Percentiles rank a stretch among this genome's conserved stretches.
Evolutionary conservation across 92 coral and sea anemone genomes (phyloP).

Genomic region (Metridium senile): DNA sequence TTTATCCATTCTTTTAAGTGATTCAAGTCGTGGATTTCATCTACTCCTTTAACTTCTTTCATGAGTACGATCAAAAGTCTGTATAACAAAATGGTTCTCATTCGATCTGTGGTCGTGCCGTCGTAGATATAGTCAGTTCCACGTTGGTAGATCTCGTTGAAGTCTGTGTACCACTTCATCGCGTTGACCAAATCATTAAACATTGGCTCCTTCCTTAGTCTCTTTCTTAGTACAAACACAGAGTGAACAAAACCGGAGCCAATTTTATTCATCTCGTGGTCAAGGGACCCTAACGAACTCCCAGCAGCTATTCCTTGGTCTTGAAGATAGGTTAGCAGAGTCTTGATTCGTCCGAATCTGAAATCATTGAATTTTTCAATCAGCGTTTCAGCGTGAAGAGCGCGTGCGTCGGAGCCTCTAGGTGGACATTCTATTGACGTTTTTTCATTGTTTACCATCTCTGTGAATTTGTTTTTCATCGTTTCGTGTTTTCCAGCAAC

Average conservation of each 20-base stretch:
- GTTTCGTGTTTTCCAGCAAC: not conserved
- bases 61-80: constrained; percentile 58
- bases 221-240: constrained; percentile 41
- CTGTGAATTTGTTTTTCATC: not conserved
- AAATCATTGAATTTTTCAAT: not conserved
- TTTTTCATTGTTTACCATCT: not conserved
- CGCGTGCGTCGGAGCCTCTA: not conserved
- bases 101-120: constrained; percentile 67
- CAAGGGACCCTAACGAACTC: constrained; percentile 72
- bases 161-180: constrained; percentile 65
- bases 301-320: constrained; percentile 73
- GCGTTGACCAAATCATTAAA: not conserved
- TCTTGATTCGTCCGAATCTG: not conserved
- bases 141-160: constrained; percentile 70
- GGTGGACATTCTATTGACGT: not conserved
- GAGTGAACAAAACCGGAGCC: constrained; percentile 70
- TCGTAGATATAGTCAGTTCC: constrained; percentile 24
- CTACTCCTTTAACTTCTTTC: constrained; percentile 25
- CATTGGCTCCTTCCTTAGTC: constrained; percentile 45
- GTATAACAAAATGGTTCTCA: constrained; percentile 62
- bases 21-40: constrained; percentile 65
- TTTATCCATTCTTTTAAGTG: constrained; percentile 53
- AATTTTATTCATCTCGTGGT: constrained; percentile 63
- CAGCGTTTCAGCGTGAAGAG: not conserved
- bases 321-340: not conserved